These are phyloP conservation scores for Poeciliopsis retropinna DNA, from an alignment of 2,113 vertebrate genomes.

Conservation along the genomic window DNA sequence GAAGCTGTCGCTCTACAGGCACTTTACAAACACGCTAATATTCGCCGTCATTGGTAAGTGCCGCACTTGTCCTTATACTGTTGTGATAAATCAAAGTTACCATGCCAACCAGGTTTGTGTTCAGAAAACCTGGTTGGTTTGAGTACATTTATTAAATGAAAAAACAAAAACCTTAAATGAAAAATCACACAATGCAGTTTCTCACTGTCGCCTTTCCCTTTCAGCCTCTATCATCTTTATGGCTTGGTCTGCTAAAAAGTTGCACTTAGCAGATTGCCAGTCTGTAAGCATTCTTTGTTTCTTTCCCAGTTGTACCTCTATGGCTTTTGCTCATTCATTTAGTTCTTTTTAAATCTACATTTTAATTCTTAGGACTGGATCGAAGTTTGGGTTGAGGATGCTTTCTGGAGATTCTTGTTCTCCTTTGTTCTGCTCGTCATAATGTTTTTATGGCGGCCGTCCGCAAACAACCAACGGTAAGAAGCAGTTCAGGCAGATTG, in stretches of 20 bases:
- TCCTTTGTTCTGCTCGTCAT: conserved; percentile 87
- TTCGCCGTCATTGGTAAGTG: conserved; percentile 88
- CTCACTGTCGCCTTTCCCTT: conserved; percentile 29
- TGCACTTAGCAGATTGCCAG: conserved; percentile 84
- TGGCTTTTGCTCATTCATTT: neutral
- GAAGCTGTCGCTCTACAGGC: conserved; percentile 89
- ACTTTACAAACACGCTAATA: conserved; percentile 90
- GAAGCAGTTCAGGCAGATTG: conserved; percentile 14
- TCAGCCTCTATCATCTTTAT: conserved; percentile 89
- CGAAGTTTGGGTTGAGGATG: conserved; percentile 89
- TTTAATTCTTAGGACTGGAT: conserved; percentile 84
- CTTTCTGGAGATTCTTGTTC: conserved; percentile 91
- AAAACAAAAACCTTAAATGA: too few relatives aligned
- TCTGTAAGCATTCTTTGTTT: conserved; percentile 80
- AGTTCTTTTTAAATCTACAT: neutral
- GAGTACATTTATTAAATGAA: too few relatives aligned
- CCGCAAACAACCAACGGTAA: conserved; percentile 89
- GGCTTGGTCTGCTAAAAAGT: conserved; percentile 87
- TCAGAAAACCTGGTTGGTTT: too few relatives aligned
- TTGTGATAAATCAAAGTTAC: neutral
- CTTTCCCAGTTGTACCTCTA: neutral
- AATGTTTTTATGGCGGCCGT: conserved; percentile 91
- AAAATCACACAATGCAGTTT: neutral
- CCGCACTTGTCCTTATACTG: neutral
- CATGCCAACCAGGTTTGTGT: neutral